Percentiles rank a stretch among this genome's conserved stretches.
Conservation (phyloP, 2,797 vertebrate genomes). For the Liasis olivaceus region DNA sequence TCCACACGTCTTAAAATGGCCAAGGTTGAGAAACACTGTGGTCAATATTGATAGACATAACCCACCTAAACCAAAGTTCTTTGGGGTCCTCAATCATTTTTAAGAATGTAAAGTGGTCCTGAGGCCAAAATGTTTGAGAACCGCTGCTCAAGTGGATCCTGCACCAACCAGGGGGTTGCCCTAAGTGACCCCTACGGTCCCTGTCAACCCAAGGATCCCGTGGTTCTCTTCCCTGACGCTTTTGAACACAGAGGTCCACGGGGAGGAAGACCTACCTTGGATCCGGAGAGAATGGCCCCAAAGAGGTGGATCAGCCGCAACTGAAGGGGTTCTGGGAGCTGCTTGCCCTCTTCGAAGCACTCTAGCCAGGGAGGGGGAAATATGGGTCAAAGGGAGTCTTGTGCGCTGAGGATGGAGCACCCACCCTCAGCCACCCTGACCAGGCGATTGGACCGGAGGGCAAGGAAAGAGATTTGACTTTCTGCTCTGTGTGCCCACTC, state of each 20-base stretch:
- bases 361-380: slow-evolving; percentile 70
- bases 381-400: neutral
- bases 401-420: neutral
- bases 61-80: too few relatives aligned
- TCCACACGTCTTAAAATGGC: too few relatives aligned
- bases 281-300: slow-evolving; percentile 86
- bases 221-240: neutral
- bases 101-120: too few relatives aligned
- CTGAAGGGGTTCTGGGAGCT: slow-evolving; percentile 81
- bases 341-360: slow-evolving; percentile 77
- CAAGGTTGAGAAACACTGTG: too few relatives aligned
- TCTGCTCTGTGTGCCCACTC: too few relatives aligned
- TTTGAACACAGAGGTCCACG: neutral
- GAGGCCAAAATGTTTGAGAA: neutral
- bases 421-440: neutral
- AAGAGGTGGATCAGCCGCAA: slow-evolving; percentile 87
- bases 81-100: too few relatives aligned
- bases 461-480: too few relatives aligned
- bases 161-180: neutral
- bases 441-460: neutral
- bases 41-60: too few relatives aligned
- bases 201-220: neutral
- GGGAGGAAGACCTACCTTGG: slow-evolving; percentile 77
- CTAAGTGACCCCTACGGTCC: neutral
- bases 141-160: too few relatives aligned